Percentiles rank a stretch among this genome's conserved stretches.
Evolutionary conservation across 2,888 invertebrate genomes (phyloP).

Genomic region (Phaedon cochleariae): DNA sequence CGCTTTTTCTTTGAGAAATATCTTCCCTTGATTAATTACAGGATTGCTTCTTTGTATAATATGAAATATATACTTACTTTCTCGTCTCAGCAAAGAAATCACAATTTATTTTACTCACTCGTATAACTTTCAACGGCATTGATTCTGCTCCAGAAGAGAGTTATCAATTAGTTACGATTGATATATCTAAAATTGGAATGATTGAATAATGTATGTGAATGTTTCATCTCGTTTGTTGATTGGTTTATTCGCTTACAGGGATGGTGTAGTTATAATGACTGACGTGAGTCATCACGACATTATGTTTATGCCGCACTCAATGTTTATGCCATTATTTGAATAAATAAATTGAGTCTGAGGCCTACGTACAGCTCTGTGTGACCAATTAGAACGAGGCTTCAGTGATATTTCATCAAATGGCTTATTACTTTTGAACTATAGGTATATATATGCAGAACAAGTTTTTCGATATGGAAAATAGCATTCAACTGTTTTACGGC

Average conservation of each 20-base stretch:
- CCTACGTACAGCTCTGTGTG: slow-evolving; percentile 46
- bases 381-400: slow-evolving; percentile 45
- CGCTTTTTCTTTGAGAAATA: too few relatives aligned
- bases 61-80: too few relatives aligned
- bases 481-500: slow-evolving; percentile 8
- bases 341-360: slow-evolving; percentile 53
- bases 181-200: too few relatives aligned
- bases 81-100: too few relatives aligned
- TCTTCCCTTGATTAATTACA: too few relatives aligned
- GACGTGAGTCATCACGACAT: slow-evolving; percentile 16
- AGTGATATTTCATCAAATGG: slow-evolving; percentile 1
- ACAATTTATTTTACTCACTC: too few relatives aligned
- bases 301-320: slow-evolving; percentile 26
- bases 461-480: neutral
- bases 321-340: slow-evolving; percentile 55
- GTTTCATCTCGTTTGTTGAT: neutral
- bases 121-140: too few relatives aligned
- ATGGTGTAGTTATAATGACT: slow-evolving; percentile 16
- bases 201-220: too few relatives aligned
- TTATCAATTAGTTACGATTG: too few relatives aligned
- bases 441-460: neutral
- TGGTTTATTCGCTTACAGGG: neutral
- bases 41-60: too few relatives aligned
- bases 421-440: slow-evolving; percentile 11
- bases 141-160: too few relatives aligned